A percentile compares a stretch with the other conserved stretches of the same genome.
These are phyloP conservation scores for Caenorhabditis brenneri DNA, from an alignment of 1,140 invertebrate species.

Conservation along the genomic window DNA sequence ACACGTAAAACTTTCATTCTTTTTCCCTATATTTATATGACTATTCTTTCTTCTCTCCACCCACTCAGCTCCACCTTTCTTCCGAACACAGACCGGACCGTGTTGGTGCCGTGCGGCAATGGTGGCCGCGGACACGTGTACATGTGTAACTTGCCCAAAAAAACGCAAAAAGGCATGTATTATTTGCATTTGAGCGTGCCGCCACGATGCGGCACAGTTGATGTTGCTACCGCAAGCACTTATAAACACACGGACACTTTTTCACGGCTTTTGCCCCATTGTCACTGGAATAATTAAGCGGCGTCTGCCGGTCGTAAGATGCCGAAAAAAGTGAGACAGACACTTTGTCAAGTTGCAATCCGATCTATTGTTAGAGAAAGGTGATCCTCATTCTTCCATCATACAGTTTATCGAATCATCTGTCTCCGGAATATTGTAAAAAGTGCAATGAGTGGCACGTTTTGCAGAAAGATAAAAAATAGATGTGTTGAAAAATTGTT, in stretches of 20 bases:
- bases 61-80: neutral
- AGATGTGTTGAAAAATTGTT: neutral
- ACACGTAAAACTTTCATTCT: conserved; percentile 25
- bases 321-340: neutral
- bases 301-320: neutral
- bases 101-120: neutral
- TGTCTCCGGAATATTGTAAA: neutral
- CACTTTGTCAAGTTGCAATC: conserved; percentile 34
- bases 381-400: conserved; percentile 1
- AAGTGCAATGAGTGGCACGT: neutral
- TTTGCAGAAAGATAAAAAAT: neutral
- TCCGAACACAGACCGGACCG: conserved; percentile 31
- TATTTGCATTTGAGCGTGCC: conserved; percentile 27
- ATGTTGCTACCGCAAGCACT: conserved; percentile 32
- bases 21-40: conserved; percentile 24
- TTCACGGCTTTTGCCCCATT: conserved; percentile 36
- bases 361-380: conserved; percentile 27
- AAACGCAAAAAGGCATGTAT: conserved; percentile 19
- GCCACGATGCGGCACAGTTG: conserved; percentile 12
- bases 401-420: neutral
- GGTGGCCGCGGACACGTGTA: conserved; percentile 11
- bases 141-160: conserved; percentile 42
- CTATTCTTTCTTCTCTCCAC: conserved; percentile 6
- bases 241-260: conserved; percentile 32
- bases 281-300: conserved; percentile 20